Evolutionary conservation across 2,888 invertebrate genomes (phyloP).

Genomic region (Dascillus cervinus): DNA sequence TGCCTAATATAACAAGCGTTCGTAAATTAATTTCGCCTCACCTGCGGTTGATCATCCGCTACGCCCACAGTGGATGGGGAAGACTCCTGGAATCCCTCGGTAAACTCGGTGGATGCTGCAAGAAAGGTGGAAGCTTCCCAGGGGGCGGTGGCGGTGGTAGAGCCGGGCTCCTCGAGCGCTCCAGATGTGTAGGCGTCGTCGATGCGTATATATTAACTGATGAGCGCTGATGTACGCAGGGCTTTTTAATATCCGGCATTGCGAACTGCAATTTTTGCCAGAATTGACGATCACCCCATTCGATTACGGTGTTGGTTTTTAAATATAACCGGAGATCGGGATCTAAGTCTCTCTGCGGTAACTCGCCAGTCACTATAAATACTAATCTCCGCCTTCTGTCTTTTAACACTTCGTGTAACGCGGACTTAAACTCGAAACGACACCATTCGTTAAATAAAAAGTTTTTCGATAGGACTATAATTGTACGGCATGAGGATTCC

Average conservation of each 20-base stretch:
- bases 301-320: slow-evolving; percentile 84
- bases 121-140: slow-evolving; percentile 54
- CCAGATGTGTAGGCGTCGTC: slow-evolving; percentile 40
- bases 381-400: slow-evolving; percentile 80
- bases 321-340: slow-evolving; percentile 84
- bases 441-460: slow-evolving; percentile 95
- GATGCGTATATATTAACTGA: slow-evolving; percentile 68
- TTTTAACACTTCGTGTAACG: slow-evolving; percentile 83
- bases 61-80: slow-evolving; percentile 72
- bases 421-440: slow-evolving; percentile 89
- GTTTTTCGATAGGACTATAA: slow-evolving; percentile 84
- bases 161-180: slow-evolving; percentile 52
- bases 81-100: slow-evolving; percentile 48
- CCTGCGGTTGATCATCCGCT: slow-evolving; percentile 65
- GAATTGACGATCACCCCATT: slow-evolving; percentile 91
- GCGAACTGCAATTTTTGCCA: slow-evolving; percentile 94
- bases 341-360: slow-evolving; percentile 83
- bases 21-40: slow-evolving; percentile 35
- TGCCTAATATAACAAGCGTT: no score
- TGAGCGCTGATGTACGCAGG: slow-evolving; percentile 56
- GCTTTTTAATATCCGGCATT: slow-evolving; percentile 70
- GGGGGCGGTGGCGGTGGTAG: slow-evolving; percentile 51
- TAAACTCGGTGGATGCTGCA: slow-evolving; percentile 42
- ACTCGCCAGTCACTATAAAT: slow-evolving; percentile 82
- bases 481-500: slow-evolving; percentile 81